Percentiles rank a stretch among this genome's conserved stretches.
Evolutionary conservation across 2,888 invertebrate species (phyloP).

Genomic region (Ochlodes sylvanus): DNA sequence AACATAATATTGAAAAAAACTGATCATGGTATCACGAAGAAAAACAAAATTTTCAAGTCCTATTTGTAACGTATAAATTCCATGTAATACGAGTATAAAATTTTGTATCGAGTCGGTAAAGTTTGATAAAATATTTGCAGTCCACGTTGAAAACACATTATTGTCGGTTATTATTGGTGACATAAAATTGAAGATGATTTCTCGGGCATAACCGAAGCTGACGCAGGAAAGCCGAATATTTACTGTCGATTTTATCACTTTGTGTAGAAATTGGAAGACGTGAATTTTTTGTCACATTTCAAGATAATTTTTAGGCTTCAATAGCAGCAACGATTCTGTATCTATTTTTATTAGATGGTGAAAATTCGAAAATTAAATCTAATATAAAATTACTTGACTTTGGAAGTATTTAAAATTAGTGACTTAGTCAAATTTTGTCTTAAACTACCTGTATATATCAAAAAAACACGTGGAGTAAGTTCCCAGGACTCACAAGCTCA

Average conservation of each 20-base stretch:
- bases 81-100: slow-evolving; percentile 1
- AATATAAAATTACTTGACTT: too few species aligned
- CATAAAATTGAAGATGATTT: slow-evolving; percentile 26
- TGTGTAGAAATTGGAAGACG: not conserved
- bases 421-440: too few species aligned
- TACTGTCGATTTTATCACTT: slow-evolving; percentile 17
- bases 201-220: slow-evolving; percentile 12
- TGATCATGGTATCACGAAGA: not conserved
- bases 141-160: slow-evolving; percentile 11
- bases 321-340: not conserved
- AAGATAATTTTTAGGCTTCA: not conserved
- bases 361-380: too few species aligned
- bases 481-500: too few species aligned
- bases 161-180: slow-evolving; percentile 20
- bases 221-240: slow-evolving; percentile 22
- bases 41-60: not conserved
- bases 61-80: too few species aligned
- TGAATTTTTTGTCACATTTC: slow-evolving; percentile 6
- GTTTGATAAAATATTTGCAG: slow-evolving; percentile 8
- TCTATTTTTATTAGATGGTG: too few species aligned
- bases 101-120: slow-evolving; percentile 19
- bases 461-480: too few species aligned
- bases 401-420: too few species aligned
- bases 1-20: not conserved
- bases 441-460: too few species aligned